Percentiles rank a stretch among this genome's conserved stretches.
Conservation (phyloP, 1,140 invertebrate genomes). For the Nasonia giraulti region DNA sequence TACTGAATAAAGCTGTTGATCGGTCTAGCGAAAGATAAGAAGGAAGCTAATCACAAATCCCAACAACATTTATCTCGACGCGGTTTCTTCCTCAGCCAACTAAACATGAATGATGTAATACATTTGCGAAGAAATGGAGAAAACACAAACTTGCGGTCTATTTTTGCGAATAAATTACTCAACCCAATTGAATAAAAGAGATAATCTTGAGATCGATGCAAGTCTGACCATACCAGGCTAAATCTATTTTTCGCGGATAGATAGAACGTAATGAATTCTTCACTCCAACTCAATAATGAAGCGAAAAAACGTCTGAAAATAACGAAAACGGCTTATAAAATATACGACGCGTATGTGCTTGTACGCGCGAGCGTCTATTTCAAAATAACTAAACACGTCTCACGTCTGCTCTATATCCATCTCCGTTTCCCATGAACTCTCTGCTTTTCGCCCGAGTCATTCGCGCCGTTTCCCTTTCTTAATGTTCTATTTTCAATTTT, state of each 20-base stretch:
- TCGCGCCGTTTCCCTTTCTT: not conserved
- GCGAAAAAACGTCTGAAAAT: not conserved
- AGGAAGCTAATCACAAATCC: slow-evolving; percentile 29
- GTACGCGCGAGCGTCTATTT: not conserved
- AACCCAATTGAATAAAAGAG: no score
- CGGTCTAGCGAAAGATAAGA: slow-evolving; percentile 18
- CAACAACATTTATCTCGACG: not conserved
- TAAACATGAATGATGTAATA: no score
- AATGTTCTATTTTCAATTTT: slow-evolving; percentile 45
- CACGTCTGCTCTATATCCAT: slow-evolving; percentile 27
- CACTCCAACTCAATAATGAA: not conserved
- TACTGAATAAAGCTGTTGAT: not conserved
- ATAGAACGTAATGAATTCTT: not conserved
- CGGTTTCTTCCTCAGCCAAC: no score
- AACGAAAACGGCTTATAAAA: not conserved
- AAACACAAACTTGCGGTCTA: no score
- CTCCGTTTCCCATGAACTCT: slow-evolving; percentile 1
- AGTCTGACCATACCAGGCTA: slow-evolving; percentile 44
- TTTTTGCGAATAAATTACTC: no score
- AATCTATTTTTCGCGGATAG: slow-evolving; percentile 28
- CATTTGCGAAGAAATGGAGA: no score
- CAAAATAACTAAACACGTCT: slow-evolving; percentile 24
- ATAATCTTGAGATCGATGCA: not conserved
- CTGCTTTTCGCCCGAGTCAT: slow-evolving; percentile 2
- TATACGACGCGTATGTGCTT: no score